phyloP scores from a whole-genome alignment of 2,113 vertebrate genomes.

The Nycticryphes semicollaris region DNA sequence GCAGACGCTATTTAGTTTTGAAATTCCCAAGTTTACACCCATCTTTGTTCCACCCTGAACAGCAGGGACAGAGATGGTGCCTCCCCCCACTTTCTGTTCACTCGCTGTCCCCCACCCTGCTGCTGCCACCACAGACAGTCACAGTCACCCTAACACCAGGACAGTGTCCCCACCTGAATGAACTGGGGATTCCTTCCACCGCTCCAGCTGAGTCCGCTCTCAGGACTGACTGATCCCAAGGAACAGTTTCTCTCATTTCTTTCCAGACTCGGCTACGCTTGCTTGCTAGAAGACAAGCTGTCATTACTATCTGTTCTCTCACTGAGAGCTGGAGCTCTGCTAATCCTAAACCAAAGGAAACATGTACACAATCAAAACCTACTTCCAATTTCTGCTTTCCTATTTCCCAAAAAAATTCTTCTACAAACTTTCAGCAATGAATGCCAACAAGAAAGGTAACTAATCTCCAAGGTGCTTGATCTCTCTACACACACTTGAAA shows the following conservation, averaged over 20 bases:
- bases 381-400: neutral
- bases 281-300: neutral
- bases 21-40: neutral
- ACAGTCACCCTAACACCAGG: neutral
- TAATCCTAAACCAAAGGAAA: neutral
- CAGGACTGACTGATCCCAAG: neutral
- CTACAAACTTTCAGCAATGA: neutral
- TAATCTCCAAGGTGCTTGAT: neutral
- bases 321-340: neutral
- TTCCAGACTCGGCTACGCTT: neutral
- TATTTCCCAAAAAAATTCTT: neutral
- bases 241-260: neutral
- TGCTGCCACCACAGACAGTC: neutral
- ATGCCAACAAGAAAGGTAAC: neutral
- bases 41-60: neutral
- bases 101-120: neutral
- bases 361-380: accelerated
- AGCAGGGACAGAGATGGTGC: neutral
- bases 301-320: neutral
- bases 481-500: neutral
- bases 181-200: neutral
- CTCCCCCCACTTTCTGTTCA: neutral
- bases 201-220: neutral
- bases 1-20: neutral
- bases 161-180: accelerated